Base-by-base conservation (phyloP, 2,888 invertebrate genomes). In the Leptothorax acervorum region DNA sequence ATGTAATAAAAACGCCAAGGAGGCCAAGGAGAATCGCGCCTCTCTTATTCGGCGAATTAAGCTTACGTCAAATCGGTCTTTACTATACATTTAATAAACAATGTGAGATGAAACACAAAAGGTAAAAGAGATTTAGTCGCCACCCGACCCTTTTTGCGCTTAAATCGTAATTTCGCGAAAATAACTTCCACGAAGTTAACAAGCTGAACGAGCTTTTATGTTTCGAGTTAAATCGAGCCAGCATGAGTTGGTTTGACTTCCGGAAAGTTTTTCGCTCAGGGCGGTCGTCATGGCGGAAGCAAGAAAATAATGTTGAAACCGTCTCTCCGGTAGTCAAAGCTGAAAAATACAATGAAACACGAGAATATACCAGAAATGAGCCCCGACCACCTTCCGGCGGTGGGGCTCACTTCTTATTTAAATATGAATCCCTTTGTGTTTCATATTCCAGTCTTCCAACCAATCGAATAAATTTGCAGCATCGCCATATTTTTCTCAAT, bases 281-380 rank as follows among this genome's bases (percentile, higher is more conserved):
- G 23, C 63, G 68, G 57, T 55, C 65, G 74, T 83, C 71, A 71
- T 74, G 84, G 60, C 83, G 65, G 82, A 85, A 53, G 85, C 42
- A 73, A 63, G 83, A 83, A 90, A 90, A 90, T 90, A 89, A 86
- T 89, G 88, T 88, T 82, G 85, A 88, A 87, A 84, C 83, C 88
- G 83, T 89, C 85, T 55, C 71, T 88, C 87, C 86, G 71, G 79
- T 86, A 90, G 91, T 91, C 90, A 91, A 91, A 91, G 88, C 85
- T 86, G 83, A 60, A 62, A 85, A 60, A 63, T 83, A 90, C 86
- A 92, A 89, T 90, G 84, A 88, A 83, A 86, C 86, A 88, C 83
- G 82, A 84, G 86, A 85, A 85, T 89, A 86, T 63, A 83, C 68
- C 53, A 23, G 53, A 55, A 55, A 55, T 55, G n/a, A 53, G 53